Evolutionary conservation across 2,888 invertebrate genomes (phyloP).

Genomic region (Erebia palarica): DNA sequence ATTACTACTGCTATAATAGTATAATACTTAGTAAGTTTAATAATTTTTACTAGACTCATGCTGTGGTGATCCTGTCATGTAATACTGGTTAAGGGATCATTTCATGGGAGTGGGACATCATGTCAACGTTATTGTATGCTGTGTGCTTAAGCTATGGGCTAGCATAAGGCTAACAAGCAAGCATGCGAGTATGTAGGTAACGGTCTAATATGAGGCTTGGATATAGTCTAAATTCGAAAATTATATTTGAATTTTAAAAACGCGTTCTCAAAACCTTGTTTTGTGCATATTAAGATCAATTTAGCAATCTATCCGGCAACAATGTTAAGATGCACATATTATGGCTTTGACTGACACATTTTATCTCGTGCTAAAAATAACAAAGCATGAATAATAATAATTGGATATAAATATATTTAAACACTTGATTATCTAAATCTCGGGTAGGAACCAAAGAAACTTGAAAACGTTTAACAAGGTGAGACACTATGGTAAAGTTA

Average conservation of each 20-base stretch:
- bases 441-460: not conserved
- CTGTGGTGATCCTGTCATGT: constrained; percentile 37
- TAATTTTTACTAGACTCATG: constrained; percentile 29
- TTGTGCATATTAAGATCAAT: not conserved
- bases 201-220: constrained; percentile 8
- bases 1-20: not conserved
- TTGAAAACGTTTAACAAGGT: not conserved
- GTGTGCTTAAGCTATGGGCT: constrained; percentile 35
- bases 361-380: not conserved
- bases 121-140: constrained; percentile 13
- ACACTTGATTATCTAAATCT: not conserved
- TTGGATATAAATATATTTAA: not conserved
- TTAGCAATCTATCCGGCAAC: too few species aligned
- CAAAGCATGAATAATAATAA: not conserved
- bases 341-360: not conserved
- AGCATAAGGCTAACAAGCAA: constrained; percentile 25
- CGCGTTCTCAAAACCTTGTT: too few species aligned
- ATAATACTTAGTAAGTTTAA: constrained; percentile 29
- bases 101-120: constrained; percentile 17
- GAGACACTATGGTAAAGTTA: constrained; percentile 17
- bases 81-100: constrained; percentile 10
- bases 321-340: not conserved
- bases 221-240: not conserved
- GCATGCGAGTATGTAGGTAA: constrained; percentile 32
- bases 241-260: not conserved